These are phyloP conservation scores for Catharus bicknelli DNA, from an alignment of 2,113 vertebrate genomes.

Conservation along the genomic window DNA sequence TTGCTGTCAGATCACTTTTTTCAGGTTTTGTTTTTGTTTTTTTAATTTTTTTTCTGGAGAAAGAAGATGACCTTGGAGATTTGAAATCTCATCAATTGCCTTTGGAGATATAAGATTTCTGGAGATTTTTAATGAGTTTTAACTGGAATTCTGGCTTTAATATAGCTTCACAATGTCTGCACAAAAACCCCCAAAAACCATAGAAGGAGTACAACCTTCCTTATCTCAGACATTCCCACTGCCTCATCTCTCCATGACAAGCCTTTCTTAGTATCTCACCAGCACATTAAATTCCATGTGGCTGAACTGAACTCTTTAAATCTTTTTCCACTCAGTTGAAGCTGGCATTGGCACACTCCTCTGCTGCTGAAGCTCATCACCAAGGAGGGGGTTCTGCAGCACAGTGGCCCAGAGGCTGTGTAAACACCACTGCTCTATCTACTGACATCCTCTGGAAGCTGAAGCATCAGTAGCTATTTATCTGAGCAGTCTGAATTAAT, in stretches of 20 bases:
- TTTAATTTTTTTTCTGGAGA: not conserved
- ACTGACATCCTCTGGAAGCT: not conserved
- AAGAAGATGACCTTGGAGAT: not conserved
- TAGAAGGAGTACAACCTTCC: not conserved
- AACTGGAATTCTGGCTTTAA: not conserved
- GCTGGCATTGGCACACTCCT: not conserved
- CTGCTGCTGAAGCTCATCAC: not conserved
- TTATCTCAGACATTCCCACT: not conserved
- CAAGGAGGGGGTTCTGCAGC: rapidly evolving
- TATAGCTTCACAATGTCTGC: not conserved
- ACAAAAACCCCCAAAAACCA: not conserved
- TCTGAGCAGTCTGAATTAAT: not conserved
- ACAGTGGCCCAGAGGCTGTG: not conserved
- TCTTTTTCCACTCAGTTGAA: not conserved
- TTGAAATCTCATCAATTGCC: not conserved
- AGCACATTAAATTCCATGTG: not conserved
- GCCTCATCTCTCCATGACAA: not conserved
- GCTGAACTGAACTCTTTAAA: not conserved
- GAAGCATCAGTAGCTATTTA: not conserved
- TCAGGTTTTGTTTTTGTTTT: not conserved
- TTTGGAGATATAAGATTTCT: not conserved
- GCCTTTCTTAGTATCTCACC: not conserved
- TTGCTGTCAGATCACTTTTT: not conserved
- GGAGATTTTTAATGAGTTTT: not conserved
- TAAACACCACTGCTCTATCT: not conserved